Evolutionary conservation across 2,113 vertebrate genomes (phyloP), one percentile per base, ranked within the genome.

Genomic region (Odobenus rosmarus): DNA sequence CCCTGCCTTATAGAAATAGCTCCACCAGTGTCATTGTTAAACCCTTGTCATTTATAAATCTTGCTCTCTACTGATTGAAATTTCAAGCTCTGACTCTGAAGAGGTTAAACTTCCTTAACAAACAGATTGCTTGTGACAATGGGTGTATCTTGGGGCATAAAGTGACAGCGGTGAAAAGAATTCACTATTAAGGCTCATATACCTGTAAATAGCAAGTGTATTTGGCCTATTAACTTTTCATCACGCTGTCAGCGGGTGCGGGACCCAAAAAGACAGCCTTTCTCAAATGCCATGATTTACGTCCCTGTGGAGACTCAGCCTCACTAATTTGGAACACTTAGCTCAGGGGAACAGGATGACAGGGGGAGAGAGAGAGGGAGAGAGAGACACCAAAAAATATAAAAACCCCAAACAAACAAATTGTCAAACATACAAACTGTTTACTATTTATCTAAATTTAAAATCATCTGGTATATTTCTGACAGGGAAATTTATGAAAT

Each of bases 41-140:
- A 42, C 81, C 12, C 13, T 88, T 92, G 4, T 55, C 19, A 86
- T 82, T 94, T 94, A 64, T 96, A 93, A 71, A 24, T 5, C 7
- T 71, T 57, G 14, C 9, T 64, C 74, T 77, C 79, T 69, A 6
- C 49, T 79, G 53, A 51, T 39, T 74, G 51, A 80, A 64, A 88
- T 92, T 83, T 55, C n/a, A 95, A 69, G n/a, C 0, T 88, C 8
- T 83, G 11, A 15, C 16, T 51, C 71, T 84, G 33, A 96, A 87
- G 67, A 91, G 2, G 28, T 55, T 93, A 84, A 82, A 93, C 11
- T 57, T 93, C 12, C 19, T 93, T 83, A 94, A 79, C 42, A 92
- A 93, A 69, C 39, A 77, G 33, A 3, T 85, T 87, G 3, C 18
- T 71, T 72, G 39, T 83, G 36, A 86, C 49, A 93, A 57, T 55